A percentile compares a stretch with the other conserved stretches of the same genome.
Conservation (phyloP, 2,888 invertebrate genomes). For the Ptycholaimellus sp. region DNA sequence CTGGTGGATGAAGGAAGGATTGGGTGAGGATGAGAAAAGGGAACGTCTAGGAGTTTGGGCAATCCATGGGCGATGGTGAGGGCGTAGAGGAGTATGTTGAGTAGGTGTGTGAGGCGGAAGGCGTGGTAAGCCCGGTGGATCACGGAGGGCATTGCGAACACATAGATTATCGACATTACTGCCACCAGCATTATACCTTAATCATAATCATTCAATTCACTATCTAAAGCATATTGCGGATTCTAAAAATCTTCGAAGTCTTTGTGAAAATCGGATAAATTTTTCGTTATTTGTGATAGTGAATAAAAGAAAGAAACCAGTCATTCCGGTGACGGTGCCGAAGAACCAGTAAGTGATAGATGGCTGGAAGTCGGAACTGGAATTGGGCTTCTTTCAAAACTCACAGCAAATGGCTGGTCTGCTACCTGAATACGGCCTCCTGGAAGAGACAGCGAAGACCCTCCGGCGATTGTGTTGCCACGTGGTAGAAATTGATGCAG, state of each 20-base stretch:
- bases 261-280: no score
- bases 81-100: conserved; percentile 61
- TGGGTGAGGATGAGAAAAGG: conserved; percentile 8
- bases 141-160: conserved; percentile 79
- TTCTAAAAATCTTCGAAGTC: no score
- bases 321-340: conserved; percentile 62
- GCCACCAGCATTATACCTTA: conserved; percentile 53
- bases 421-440: conserved; percentile 51
- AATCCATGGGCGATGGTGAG: conserved; percentile 66
- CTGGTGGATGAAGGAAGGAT: no score
- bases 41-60: conserved; percentile 61
- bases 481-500: conserved; percentile 86
- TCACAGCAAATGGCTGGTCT: neutral
- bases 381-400: conserved; percentile 28
- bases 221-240: no score
- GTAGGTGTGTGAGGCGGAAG: conserved; percentile 76
- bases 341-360: conserved; percentile 86
- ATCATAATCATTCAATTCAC: conserved; percentile 26
- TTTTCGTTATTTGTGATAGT: no score
- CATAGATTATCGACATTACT: conserved; percentile 76
- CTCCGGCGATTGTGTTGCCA: conserved; percentile 76
- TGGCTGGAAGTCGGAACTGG: conserved; percentile 58
- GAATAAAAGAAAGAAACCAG: conserved; percentile 3
- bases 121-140: conserved; percentile 63
- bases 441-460: conserved; percentile 70